Base-by-base conservation (phyloP, 1,140 invertebrate genomes). In the Neelides sp. region DNA sequence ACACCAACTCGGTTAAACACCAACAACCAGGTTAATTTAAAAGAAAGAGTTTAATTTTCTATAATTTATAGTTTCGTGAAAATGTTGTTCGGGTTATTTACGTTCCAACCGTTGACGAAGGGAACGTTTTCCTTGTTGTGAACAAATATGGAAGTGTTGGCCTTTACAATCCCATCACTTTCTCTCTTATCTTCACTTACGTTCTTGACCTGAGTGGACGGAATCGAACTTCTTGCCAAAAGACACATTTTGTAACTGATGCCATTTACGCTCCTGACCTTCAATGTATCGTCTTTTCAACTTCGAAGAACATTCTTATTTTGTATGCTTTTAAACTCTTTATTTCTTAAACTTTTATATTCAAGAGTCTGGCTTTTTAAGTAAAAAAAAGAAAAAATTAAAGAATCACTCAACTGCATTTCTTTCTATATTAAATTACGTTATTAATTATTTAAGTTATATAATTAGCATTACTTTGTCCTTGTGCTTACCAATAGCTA, bases 81-180 rank as follows among this genome's bases (percentile, higher is more conserved):
- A 55, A 57, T 35, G 41, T 57, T 12, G 42, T 57, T 15, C 45
- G 55, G 2, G 17, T 61, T 2, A 40, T 61, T 10, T 48, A 53
- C 22, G 48, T 60, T 36, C 54, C 54, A 2, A 37, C 26, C 3
- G 8, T 54, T 27, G 36, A 40, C 4, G 34, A 50, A 20, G 43
- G 39, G 7, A 28, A 53, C 19, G 15, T 46, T 12, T 55, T 61
- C 19, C 40, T 61, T 4, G 44, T 44, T n/a, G 59, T 57, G 4
- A 57, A 52, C 34, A 61, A 61, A 37, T 61, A 49, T 39, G 59
- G 59, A 4, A 57, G 57, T 37, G 48, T 61, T 5, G 59, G 59
- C 0, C 24, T 61, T 15, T 61, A 61, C 46, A 40, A 61, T 20
- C 46, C 52, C 2, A 35, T 27, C 8, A 53, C 40, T 30, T 50